Evolutionary conservation across 2,888 invertebrate genomes (phyloP).

Genomic region (Noctua fimbriata): DNA sequence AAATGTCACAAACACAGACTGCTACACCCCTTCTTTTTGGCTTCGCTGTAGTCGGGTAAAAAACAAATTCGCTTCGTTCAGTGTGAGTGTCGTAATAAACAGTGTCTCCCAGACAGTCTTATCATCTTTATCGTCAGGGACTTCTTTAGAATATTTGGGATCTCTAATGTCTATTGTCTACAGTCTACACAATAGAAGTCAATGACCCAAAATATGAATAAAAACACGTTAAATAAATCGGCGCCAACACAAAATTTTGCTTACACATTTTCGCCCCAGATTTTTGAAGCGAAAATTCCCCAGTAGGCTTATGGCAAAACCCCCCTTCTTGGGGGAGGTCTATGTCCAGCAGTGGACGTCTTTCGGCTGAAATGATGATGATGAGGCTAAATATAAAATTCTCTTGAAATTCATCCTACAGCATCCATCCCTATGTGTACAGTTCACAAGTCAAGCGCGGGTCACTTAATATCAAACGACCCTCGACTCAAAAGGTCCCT

Average conservation of each 20-base stretch:
- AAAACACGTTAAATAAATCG: slow-evolving; percentile 19
- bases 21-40: background rate
- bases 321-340: too few species aligned
- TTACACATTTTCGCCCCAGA: slow-evolving; percentile 11
- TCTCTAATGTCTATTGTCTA: background rate
- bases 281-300: slow-evolving; percentile 27
- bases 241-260: slow-evolving; percentile 8
- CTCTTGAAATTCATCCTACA: slow-evolving; percentile 31
- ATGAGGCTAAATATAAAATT: slow-evolving; percentile 45
- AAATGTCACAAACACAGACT: background rate
- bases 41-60: background rate
- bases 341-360: too few species aligned
- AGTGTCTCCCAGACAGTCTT: background rate
- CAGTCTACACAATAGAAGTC: background rate
- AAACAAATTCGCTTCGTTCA: background rate
- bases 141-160: background rate
- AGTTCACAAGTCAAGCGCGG: slow-evolving; percentile 55
- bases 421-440: slow-evolving; percentile 17
- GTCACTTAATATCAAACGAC: slow-evolving; percentile 51
- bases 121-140: background rate
- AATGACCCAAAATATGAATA: slow-evolving; percentile 2
- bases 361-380: too few species aligned
- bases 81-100: slow-evolving; percentile 9
- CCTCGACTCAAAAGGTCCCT: slow-evolving; percentile 42
- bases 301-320: too few species aligned